Evolutionary conservation across 2,888 invertebrate genomes (phyloP).

Genomic region (Chromoteleia sp.): DNA sequence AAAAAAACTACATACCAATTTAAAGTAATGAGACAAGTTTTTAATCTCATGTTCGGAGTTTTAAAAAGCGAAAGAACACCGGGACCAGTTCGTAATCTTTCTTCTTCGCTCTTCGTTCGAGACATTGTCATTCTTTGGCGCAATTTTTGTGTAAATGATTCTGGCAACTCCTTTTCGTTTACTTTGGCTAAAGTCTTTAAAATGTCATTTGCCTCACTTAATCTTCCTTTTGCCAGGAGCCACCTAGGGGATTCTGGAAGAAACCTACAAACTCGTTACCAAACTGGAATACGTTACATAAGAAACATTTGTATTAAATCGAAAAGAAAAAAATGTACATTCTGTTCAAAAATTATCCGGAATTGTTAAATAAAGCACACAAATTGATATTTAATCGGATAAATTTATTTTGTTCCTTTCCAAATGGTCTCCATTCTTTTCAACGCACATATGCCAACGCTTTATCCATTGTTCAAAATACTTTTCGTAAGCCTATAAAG

Average conservation of each 20-base stretch:
- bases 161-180: slow-evolving; percentile 91
- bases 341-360: too few species aligned
- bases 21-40: slow-evolving; percentile 93
- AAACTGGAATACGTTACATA: slow-evolving; percentile 44
- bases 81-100: slow-evolving; percentile 83
- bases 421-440: too few species aligned
- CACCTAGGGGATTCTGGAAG: slow-evolving; percentile 96
- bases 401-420: too few species aligned
- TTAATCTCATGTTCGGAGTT: slow-evolving; percentile 95
- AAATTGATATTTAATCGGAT: too few species aligned
- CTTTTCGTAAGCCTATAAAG: too few species aligned
- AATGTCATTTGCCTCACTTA: slow-evolving; percentile 93
- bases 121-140: slow-evolving; percentile 90
- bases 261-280: slow-evolving; percentile 85
- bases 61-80: slow-evolving; percentile 89
- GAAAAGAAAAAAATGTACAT: too few species aligned
- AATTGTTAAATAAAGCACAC: too few species aligned
- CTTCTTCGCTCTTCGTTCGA: slow-evolving; percentile 86
- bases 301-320: too few species aligned
- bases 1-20: slow-evolving; percentile 88
- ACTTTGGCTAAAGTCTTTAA: slow-evolving; percentile 91
- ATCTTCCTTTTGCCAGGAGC: slow-evolving; percentile 92
- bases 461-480: too few species aligned
- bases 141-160: slow-evolving; percentile 89
- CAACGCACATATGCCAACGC: too few species aligned